Evolutionary conservation across 92 coral and sea anemone species (phyloP).

Genomic region (Heliopora coerulea): DNA sequence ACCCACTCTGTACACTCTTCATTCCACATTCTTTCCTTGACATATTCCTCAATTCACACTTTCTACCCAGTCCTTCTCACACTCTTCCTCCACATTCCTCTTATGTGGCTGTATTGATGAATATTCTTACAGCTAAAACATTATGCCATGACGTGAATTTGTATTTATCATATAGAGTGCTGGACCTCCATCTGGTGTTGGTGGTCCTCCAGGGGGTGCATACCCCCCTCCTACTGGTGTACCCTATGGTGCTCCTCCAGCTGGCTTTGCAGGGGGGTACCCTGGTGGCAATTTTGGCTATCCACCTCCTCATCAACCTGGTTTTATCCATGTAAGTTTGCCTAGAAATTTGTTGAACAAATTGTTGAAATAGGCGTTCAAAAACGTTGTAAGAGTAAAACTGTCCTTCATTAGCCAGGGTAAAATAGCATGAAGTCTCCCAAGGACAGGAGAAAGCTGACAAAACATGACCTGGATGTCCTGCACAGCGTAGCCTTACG

Average conservation of each 20-base stretch:
- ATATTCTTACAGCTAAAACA: neutral
- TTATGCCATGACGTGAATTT: neutral
- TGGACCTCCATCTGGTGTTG: conserved; percentile 36
- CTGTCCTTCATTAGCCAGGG: no score
- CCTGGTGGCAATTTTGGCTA: conserved; percentile 42
- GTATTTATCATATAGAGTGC: neutral
- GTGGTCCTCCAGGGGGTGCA: conserved; percentile 53
- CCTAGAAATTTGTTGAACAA: neutral
- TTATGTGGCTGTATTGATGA: neutral
- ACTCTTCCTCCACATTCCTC: neutral
- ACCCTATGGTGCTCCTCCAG: neutral
- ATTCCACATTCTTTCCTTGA: no score
- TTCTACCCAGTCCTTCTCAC: neutral
- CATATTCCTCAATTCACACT: neutral
- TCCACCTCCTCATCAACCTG: conserved; percentile 25
- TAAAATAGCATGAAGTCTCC: no score
- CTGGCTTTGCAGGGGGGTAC: conserved; percentile 36
- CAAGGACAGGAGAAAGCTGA: no score
- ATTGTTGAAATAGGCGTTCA: neutral
- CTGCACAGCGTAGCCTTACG: no score
- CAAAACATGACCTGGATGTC: no score
- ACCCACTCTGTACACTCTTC: no score
- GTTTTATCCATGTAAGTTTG: conserved; percentile 24
- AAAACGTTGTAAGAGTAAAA: neutral
- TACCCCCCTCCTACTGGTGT: conserved; percentile 9